Conservation (phyloP, 2,888 invertebrate genomes). For the Hyposoter dolosus region DNA sequence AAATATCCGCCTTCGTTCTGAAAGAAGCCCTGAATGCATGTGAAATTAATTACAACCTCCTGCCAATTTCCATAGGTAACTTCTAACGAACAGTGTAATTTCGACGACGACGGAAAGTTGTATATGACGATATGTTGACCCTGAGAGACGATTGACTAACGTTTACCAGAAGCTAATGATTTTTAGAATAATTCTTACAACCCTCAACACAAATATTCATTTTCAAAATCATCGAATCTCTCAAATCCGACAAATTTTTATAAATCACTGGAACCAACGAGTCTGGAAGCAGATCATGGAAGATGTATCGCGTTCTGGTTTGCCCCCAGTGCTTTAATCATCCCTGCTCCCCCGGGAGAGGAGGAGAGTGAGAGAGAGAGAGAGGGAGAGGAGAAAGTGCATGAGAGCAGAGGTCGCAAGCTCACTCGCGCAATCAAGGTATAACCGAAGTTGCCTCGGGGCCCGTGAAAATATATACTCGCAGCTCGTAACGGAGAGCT, state of each 20-base stretch:
- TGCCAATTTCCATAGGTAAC: conserved; percentile 52
- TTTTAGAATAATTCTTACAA: neutral
- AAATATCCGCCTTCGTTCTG: conserved; percentile 59
- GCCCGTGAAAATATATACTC: conserved; percentile 34
- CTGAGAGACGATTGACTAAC: neutral
- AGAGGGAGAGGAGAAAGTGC: conserved; percentile 19
- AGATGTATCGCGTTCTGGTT: conserved; percentile 31
- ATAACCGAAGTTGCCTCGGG: conserved; percentile 56
- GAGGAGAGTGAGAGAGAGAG: conserved; percentile 7
- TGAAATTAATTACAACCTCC: conserved; percentile 72
- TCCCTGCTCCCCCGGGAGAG: conserved; percentile 22
- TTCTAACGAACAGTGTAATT: conserved; percentile 65
- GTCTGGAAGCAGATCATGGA: conserved; percentile 41
- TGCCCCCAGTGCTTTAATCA: conserved; percentile 27
- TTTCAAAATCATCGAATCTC: neutral
- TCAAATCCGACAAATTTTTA: neutral
- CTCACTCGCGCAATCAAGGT: conserved; percentile 59
- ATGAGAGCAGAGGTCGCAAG: conserved; percentile 56
- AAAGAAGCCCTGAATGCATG: conserved; percentile 64
- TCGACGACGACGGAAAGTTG: conserved; percentile 58
- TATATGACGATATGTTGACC: conserved; percentile 17
- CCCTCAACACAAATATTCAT: neutral
- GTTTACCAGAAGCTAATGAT: neutral
- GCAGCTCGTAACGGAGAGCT: conserved; percentile 8
- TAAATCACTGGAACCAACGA: conserved; percentile 13